Conservation (phyloP, 2,797 vertebrate genomes). For the Bryconaethiops microstoma region DNA sequence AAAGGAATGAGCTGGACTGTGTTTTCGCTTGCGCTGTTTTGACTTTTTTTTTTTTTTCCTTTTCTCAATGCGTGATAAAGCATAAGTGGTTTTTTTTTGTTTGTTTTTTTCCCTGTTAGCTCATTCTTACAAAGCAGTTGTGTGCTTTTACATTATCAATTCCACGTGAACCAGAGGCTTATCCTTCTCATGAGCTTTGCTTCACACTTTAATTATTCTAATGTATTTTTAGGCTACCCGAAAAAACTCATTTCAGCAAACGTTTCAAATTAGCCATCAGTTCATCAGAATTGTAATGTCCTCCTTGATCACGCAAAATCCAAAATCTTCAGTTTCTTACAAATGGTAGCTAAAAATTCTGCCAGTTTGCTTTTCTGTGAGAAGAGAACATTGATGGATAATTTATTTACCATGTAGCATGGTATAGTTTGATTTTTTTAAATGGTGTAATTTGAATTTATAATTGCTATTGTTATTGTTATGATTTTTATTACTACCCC, state of each 20-base stretch:
- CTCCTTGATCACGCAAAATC: conserved; percentile 5
- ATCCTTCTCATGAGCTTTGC: conserved; percentile 34
- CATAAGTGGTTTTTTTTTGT: not conserved
- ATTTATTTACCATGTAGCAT: conserved; percentile 36
- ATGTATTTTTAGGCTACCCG: conserved; percentile 23
- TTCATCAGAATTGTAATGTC: conserved; percentile 13
- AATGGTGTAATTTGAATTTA: not conserved
- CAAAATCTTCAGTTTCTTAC: not conserved
- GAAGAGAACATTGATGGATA: conserved; percentile 34
- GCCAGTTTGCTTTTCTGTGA: conserved; percentile 12
- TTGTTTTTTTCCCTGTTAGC: not conserved
- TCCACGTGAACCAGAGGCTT: conserved; percentile 1
- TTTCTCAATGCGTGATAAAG: conserved; percentile 18
- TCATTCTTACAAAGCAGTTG: conserved; percentile 18
- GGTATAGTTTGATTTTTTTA: conserved; percentile 24
- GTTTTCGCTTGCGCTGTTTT: conserved; percentile 30
- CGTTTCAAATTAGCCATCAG: not conserved
- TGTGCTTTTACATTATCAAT: conserved; percentile 15
- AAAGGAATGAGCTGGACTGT: conserved; percentile 26
- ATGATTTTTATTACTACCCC: not conserved
- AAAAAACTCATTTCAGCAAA: conserved; percentile 8
- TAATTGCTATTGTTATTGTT: not conserved
- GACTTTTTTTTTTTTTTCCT: conserved; percentile 30
- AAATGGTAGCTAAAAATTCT: conserved; percentile 7
- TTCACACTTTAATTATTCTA: conserved; percentile 30